Evolutionary conservation across 2,888 invertebrate genomes (phyloP).

Genomic region (Thereva unica): DNA sequence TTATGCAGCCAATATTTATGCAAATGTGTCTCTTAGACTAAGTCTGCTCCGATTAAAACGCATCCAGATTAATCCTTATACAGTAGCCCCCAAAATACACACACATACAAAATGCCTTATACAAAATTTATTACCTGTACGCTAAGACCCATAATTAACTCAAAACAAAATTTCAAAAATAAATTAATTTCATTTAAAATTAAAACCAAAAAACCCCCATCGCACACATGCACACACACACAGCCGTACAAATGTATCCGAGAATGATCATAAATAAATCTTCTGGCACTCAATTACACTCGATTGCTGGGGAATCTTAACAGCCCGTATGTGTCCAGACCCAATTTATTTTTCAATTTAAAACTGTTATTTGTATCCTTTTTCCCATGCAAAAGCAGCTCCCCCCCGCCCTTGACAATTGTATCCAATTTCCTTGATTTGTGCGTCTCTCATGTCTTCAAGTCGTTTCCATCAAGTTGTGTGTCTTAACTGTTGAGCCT

Average conservation of each 20-base stretch:
- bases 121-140: too few relatives aligned
- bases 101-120: too few relatives aligned
- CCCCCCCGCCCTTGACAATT: slow-evolving; percentile 42
- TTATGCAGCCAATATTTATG: too few relatives aligned
- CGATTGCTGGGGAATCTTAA: slow-evolving; percentile 39
- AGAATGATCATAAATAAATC: slow-evolving; percentile 43
- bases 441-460: slow-evolving; percentile 46
- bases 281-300: slow-evolving; percentile 46
- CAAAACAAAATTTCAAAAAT: too few relatives aligned
- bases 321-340: slow-evolving; percentile 19
- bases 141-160: too few relatives aligned
- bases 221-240: too few relatives aligned
- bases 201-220: too few relatives aligned
- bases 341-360: slow-evolving; percentile 37
- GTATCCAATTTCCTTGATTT: slow-evolving; percentile 47
- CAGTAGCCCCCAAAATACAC: too few relatives aligned
- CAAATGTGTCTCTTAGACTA: too few relatives aligned
- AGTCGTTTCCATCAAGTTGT: slow-evolving; percentile 46
- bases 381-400: not conserved
- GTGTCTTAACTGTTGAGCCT: not conserved
- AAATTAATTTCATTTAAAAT: too few relatives aligned
- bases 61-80: too few relatives aligned
- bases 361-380: slow-evolving; percentile 10
- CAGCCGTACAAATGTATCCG: not conserved
- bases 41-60: too few relatives aligned